phyloP scores from a whole-genome alignment of 2,113 vertebrate genomes.

The Odocoileus hemionus region DNA sequence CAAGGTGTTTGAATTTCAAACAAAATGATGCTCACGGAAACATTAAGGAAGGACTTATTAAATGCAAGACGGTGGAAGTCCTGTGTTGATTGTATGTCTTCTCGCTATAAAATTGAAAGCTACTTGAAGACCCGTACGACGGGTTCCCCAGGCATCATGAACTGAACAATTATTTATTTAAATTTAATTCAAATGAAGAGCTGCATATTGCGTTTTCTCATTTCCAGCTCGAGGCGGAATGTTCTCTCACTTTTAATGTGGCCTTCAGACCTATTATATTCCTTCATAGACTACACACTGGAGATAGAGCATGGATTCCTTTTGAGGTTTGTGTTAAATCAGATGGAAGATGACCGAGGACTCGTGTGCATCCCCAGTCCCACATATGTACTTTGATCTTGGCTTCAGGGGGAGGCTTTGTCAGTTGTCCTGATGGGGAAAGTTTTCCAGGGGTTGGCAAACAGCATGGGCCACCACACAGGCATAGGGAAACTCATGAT shows the following conservation, averaged over 20 bases:
- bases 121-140: fast-evolving
- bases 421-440: no score
- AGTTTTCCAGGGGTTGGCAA: background rate
- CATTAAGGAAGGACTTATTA: no score
- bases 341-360: background rate
- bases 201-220: background rate
- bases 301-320: fast-evolving
- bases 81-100: background rate
- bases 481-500: no score
- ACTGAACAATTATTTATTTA: background rate
- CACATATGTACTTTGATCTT: background rate
- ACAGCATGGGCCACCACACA: fast-evolving
- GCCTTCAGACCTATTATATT: background rate
- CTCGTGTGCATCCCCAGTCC: fast-evolving
- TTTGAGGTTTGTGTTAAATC: background rate
- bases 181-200: background rate
- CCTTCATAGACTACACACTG: fast-evolving
- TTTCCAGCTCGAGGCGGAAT: background rate
- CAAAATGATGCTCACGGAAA: background rate
- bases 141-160: background rate
- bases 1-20: background rate
- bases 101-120: background rate
- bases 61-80: background rate
- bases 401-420: background rate
- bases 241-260: background rate